phyloP scores from a whole-genome alignment of 2,888 invertebrate species.

The Cremastobaeus sp. region DNA sequence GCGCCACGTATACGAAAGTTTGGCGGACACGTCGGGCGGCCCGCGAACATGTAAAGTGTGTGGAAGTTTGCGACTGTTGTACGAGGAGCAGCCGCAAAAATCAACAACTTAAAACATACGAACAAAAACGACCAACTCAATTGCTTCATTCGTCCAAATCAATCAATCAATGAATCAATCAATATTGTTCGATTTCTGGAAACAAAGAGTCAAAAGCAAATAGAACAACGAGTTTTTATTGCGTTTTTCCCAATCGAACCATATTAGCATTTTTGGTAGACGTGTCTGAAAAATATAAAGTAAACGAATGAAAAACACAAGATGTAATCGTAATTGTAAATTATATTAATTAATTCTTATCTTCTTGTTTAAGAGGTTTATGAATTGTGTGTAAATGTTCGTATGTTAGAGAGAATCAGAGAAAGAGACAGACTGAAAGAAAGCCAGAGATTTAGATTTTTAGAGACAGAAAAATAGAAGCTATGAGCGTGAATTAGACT shows the following conservation, averaged over 20 bases:
- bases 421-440: conserved; percentile 57
- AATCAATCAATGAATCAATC: conserved; percentile 7
- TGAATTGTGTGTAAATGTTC: conserved; percentile 59
- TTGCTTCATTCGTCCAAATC: conserved; percentile 13
- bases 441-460: conserved; percentile 54
- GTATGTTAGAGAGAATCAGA: conserved; percentile 57
- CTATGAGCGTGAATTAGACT: conserved; percentile 69
- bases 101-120: conserved; percentile 48
- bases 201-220: conserved; percentile 2
- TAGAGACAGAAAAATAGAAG: conserved; percentile 56
- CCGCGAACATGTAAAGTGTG: conserved; percentile 17
- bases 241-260: conserved; percentile 18
- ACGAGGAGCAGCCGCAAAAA: conserved; percentile 14
- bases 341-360: conserved; percentile 1
- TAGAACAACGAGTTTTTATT: background rate
- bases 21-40: conserved; percentile 20
- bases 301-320: conserved; percentile 32
- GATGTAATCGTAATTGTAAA: conserved; percentile 20
- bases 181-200: conserved; percentile 1
- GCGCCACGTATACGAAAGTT: conserved; percentile 54
- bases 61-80: conserved; percentile 8
- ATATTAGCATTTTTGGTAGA: conserved; percentile 9
- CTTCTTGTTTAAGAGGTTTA: conserved; percentile 39
- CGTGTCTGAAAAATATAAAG: conserved; percentile 42
- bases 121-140: conserved; percentile 51